Evolutionary conservation across 2,888 invertebrate species (phyloP).

Genomic region (Calameuta filiformis): DNA sequence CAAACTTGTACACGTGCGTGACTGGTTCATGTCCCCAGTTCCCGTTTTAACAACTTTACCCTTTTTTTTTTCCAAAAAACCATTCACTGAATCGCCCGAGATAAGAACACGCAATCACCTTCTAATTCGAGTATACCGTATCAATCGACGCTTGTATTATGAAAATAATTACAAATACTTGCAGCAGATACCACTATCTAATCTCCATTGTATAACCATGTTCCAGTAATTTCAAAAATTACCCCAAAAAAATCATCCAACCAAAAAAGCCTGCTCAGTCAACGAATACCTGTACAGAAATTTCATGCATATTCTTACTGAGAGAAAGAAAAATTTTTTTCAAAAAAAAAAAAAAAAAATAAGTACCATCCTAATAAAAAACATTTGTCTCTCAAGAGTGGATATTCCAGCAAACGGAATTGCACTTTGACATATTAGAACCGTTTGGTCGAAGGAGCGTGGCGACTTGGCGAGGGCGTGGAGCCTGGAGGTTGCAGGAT

Average conservation of each 20-base stretch:
- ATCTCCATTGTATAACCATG: background rate
- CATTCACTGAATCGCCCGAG: background rate
- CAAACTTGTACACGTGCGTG: background rate
- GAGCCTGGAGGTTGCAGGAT: conserved; percentile 34
- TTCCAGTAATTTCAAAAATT: background rate
- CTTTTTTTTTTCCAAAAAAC: background rate
- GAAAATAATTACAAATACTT: background rate
- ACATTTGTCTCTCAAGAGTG: background rate
- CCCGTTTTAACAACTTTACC: background rate
- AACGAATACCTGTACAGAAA: background rate
- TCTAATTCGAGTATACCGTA: background rate
- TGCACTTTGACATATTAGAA: conserved; percentile 37
- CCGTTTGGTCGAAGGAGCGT: conserved; percentile 12
- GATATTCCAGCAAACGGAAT: background rate
- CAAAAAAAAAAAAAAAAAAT: background rate
- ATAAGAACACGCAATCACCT: background rate
- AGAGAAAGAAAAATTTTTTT: no score
- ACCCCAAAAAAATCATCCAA: background rate
- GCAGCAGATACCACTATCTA: background rate
- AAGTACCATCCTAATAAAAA: background rate
- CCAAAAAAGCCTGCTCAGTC: background rate
- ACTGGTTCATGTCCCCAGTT: background rate
- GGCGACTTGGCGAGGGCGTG: conserved; percentile 22
- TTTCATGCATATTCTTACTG: no score
- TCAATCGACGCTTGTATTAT: background rate